A percentile compares a stretch with the other conserved stretches of the same genome.
phyloP scores from a whole-genome alignment of 1,140 invertebrate species.

The Zaprionus gabonicus region DNA sequence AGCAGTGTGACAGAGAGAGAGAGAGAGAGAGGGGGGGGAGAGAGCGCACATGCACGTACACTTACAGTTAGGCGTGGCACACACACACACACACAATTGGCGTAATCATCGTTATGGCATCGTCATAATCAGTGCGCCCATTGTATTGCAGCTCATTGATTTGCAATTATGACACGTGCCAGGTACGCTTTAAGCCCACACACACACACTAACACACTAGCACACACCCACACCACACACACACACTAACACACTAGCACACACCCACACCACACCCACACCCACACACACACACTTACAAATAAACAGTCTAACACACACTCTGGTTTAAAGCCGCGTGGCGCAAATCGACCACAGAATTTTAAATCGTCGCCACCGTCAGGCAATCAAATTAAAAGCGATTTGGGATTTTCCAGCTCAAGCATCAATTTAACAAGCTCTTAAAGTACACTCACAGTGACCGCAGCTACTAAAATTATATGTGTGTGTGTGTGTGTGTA shows the following conservation, averaged over 20 bases:
- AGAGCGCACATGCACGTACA: constrained; percentile 25
- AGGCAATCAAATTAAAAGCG: constrained; percentile 34
- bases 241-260: background rate
- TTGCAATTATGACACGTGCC: constrained; percentile 80
- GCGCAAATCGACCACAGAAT: constrained; percentile 5
- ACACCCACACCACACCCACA: background rate
- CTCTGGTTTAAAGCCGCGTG: constrained; percentile 16
- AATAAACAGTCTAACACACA: background rate
- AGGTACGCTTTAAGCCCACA: constrained; percentile 39
- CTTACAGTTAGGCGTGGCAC: constrained; percentile 22
- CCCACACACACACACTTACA: background rate
- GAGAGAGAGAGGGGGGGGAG: constrained; percentile 18
- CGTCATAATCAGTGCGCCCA: constrained; percentile 75
- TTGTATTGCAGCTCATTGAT: constrained; percentile 80
- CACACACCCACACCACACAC: background rate
- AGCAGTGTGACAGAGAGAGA: constrained; percentile 30
- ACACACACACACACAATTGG: constrained; percentile 59
- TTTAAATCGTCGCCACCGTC: constrained; percentile 15
- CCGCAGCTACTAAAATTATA: constrained; percentile 3
- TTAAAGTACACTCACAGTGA: constrained; percentile 8
- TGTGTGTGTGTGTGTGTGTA: background rate
- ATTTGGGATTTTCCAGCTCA: constrained; percentile 28
- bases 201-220: background rate
- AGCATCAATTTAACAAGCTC: constrained; percentile 37
- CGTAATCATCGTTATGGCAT: constrained; percentile 79